A percentile compares a stretch with the other conserved stretches of the same genome.
These are phyloP conservation scores for Tauraco erythrolophus DNA, from an alignment of 2,113 vertebrate species.

Conservation along the genomic window DNA sequence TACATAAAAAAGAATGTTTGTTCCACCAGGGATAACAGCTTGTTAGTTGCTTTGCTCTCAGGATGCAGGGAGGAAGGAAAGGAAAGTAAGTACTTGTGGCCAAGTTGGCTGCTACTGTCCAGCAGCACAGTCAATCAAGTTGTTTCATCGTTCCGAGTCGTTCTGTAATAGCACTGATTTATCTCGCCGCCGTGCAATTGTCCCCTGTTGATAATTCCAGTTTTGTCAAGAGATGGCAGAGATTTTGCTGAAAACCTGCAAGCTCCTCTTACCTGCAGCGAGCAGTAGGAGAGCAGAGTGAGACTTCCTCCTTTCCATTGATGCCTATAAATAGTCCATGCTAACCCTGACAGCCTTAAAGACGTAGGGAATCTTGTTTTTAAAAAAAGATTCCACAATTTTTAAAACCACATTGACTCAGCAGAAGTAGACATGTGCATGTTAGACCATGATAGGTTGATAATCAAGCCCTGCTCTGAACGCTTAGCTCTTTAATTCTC, in stretches of 20 bases:
- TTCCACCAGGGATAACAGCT: background rate
- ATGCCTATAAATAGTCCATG: slow-evolving; percentile 27
- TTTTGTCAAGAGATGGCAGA: slow-evolving; percentile 26
- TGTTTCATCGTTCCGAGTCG: background rate
- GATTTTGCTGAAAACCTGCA: slow-evolving; percentile 20
- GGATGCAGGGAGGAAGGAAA: background rate
- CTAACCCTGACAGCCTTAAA: background rate
- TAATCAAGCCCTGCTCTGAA: background rate
- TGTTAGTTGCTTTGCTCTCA: background rate
- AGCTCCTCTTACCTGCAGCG: background rate
- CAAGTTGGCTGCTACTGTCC: background rate
- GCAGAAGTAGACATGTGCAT: background rate
- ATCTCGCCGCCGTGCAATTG: background rate
- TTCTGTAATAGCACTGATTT: slow-evolving; percentile 23
- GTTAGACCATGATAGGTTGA: background rate
- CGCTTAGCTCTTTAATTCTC: background rate
- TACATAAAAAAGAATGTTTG: background rate
- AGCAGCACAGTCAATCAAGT: slow-evolving; percentile 30
- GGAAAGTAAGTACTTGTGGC: background rate
- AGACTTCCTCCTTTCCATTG: background rate
- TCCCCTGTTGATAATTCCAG: slow-evolving; percentile 40
- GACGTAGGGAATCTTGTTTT: background rate
- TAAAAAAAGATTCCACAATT: background rate
- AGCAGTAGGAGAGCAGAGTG: background rate
- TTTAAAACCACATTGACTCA: background rate